These are phyloP conservation scores for Rutpela maculata DNA, from an alignment of 2,888 invertebrate species.

Conservation along the genomic window DNA sequence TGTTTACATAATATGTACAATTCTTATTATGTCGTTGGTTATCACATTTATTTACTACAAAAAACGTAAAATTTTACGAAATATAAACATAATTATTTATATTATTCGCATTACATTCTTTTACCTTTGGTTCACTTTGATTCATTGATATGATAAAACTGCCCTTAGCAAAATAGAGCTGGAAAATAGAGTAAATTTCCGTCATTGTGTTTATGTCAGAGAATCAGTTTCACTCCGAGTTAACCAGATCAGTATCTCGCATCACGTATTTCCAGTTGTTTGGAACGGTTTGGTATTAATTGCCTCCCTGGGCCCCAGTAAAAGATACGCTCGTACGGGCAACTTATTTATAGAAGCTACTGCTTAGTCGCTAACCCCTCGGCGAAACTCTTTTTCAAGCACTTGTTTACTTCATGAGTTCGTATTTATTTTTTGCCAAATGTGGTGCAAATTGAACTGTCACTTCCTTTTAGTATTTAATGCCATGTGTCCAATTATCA, in stretches of 20 bases:
- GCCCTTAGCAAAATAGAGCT: neutral
- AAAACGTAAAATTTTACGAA: no score
- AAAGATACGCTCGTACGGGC: constrained; percentile 27
- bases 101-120: no score
- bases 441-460: constrained; percentile 5
- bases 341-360: constrained; percentile 23
- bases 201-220: constrained; percentile 40
- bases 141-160: no score
- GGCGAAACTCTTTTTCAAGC: neutral
- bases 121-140: no score
- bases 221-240: constrained; percentile 42
- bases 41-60: no score
- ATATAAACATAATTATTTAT: no score
- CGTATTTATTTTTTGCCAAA: constrained; percentile 14
- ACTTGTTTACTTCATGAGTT: constrained; percentile 21
- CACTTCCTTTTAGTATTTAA: neutral
- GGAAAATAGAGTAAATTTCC: constrained; percentile 45
- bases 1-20: no score
- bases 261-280: constrained; percentile 55
- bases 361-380: neutral
- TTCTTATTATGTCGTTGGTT: no score
- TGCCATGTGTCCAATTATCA: neutral
- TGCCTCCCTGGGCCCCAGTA: constrained; percentile 40
- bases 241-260: constrained; percentile 49
- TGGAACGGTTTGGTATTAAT: constrained; percentile 54